Evolutionary conservation across 2,888 invertebrate species (phyloP).

Genomic region (Sphecodes monilicornis): DNA sequence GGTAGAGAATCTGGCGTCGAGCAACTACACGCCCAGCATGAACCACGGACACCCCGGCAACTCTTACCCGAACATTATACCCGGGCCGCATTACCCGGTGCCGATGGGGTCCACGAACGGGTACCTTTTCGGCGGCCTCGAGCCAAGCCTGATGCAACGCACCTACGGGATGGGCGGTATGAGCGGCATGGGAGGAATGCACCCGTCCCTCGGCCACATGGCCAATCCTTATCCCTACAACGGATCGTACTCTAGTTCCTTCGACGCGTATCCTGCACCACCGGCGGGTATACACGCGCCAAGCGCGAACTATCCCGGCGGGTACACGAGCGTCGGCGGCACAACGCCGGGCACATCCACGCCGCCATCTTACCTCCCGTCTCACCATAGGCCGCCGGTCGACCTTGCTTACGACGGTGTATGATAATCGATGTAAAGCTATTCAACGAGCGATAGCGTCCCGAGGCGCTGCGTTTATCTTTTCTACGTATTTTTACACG

Average conservation of each 20-base stretch:
- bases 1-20: constrained; percentile 84
- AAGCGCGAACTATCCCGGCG: constrained; percentile 88
- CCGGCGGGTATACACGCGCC: constrained; percentile 88
- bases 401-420: constrained; percentile 83
- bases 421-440: constrained; percentile 82
- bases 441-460: constrained; percentile 48
- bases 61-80: constrained; percentile 83
- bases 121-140: constrained; percentile 81
- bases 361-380: constrained; percentile 81
- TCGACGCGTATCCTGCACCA: constrained; percentile 84
- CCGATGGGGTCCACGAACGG: constrained; percentile 83
- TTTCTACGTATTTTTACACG: constrained; percentile 82
- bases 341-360: constrained; percentile 76
- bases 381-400: constrained; percentile 82
- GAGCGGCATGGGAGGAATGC: constrained; percentile 81
- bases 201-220: constrained; percentile 75
- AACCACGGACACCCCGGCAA: constrained; percentile 75
- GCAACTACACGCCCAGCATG: constrained; percentile 83
- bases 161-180: constrained; percentile 81
- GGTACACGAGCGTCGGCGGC: constrained; percentile 76
- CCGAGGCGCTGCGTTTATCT: constrained; percentile 71
- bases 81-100: constrained; percentile 83
- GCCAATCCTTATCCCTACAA: constrained; percentile 82
- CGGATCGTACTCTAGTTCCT: constrained; percentile 81
- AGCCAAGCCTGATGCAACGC: constrained; percentile 82